Conservation (phyloP, 2,113 vertebrate genomes). For the Caranx melampygus region DNA sequence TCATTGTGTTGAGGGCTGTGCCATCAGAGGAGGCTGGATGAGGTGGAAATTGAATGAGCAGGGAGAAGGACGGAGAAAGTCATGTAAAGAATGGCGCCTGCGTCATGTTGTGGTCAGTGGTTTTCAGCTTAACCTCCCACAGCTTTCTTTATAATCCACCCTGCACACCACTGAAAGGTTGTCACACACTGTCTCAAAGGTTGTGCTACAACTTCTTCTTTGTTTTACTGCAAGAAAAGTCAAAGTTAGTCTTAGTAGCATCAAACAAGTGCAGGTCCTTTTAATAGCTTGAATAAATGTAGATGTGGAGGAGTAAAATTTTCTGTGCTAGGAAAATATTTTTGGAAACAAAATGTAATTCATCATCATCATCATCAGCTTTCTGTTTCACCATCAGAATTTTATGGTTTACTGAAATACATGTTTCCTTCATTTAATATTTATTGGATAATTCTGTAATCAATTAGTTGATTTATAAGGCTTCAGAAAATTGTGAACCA, state of each 20-base stretch:
- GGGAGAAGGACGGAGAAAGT: constrained; percentile 24
- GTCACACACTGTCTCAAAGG: not conserved
- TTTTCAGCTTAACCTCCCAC: not conserved
- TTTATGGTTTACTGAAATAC: not conserved
- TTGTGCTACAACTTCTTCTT: too few species aligned
- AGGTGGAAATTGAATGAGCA: constrained; percentile 19
- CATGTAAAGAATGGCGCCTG: constrained; percentile 12
- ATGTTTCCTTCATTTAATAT: not conserved
- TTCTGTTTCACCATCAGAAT: too few species aligned
- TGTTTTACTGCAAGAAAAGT: too few species aligned
- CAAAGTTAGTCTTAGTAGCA: too few species aligned
- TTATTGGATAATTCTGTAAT: too few species aligned
- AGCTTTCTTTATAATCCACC: not conserved
- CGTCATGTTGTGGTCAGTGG: not conserved
- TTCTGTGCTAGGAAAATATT: not conserved
- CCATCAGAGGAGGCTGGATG: not conserved
- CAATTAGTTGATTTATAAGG: not conserved
- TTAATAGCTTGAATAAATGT: too few species aligned
- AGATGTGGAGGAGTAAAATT: too few species aligned
- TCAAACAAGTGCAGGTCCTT: too few species aligned
- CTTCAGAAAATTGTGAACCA: not conserved
- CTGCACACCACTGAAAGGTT: not conserved
- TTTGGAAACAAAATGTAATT: not conserved
- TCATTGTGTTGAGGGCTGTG: constrained; percentile 28
- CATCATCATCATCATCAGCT: too few species aligned